phyloP scores from a whole-genome alignment of 2,113 vertebrate species.

The Butorides virescens region DNA sequence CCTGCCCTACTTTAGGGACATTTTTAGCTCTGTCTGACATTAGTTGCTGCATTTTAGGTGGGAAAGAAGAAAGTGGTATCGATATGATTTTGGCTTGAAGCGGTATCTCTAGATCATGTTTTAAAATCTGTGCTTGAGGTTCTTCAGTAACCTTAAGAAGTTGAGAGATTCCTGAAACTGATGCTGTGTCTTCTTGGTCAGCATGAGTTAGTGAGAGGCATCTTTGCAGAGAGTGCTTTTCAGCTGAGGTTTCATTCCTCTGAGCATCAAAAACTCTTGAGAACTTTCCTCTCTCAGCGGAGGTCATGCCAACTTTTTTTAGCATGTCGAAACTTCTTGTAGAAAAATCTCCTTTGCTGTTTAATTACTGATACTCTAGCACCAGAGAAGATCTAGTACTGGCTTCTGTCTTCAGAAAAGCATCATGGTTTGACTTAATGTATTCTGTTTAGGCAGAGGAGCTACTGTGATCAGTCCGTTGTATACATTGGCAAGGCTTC shows the following conservation, averaged over 20 bases:
- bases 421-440: not conserved
- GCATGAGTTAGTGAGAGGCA: not conserved
- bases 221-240: not conserved
- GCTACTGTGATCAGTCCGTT: not conserved
- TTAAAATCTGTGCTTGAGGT: not conserved
- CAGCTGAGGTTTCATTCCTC: not conserved
- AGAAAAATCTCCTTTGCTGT: not conserved
- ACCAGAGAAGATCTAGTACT: not conserved
- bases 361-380: not conserved
- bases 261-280: not conserved
- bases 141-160: not conserved
- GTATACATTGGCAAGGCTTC: not conserved
- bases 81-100: not conserved
- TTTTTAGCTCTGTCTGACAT: not conserved
- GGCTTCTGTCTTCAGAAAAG: not conserved
- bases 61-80: conserved; percentile 6
- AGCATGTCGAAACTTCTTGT: not conserved
- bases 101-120: conserved; percentile 36
- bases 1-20: not conserved
- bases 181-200: not conserved
- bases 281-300: not conserved
- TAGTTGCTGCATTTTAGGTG: conserved; percentile 1
- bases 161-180: not conserved
- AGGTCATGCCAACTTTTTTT: not conserved
- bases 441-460: not conserved